Percentiles rank a stretch among this genome's conserved stretches.
Evolutionary conservation across 1,140 invertebrate genomes (phyloP).

Genomic region (Platorchestia sp.): DNA sequence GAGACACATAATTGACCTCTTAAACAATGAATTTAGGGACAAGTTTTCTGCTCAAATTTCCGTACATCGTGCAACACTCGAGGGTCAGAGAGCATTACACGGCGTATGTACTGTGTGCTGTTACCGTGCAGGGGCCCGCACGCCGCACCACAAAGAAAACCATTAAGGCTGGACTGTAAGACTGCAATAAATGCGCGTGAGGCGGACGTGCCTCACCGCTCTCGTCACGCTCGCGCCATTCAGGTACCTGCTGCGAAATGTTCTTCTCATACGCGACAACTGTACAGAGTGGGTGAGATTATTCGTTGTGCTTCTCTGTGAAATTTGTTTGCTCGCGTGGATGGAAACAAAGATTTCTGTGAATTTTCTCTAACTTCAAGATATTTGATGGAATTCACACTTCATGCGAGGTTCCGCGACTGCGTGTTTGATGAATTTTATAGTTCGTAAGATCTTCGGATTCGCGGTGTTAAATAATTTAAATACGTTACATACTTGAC

Average conservation of each 20-base stretch:
- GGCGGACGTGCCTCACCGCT: neutral
- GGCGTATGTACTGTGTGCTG: neutral
- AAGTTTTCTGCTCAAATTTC: neutral
- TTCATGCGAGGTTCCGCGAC: no score
- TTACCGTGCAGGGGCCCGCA: neutral
- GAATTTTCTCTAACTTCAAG: no score
- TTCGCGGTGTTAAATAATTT: no score
- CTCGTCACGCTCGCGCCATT: neutral
- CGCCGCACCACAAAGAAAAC: conserved; percentile 7
- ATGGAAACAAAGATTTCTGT: neutral
- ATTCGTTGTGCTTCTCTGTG: neutral
- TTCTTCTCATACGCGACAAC: neutral
- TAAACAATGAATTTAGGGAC: neutral
- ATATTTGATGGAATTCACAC: no score
- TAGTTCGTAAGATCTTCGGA: no score
- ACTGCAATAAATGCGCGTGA: conserved; percentile 13
- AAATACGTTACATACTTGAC: no score
- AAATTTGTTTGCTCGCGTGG: neutral
- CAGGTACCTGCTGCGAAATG: neutral
- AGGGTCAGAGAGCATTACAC: neutral
- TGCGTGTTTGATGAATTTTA: no score
- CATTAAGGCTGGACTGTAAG: neutral
- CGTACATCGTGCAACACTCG: no score
- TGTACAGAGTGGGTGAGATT: neutral
- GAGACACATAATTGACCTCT: neutral